Percentiles rank a stretch among this genome's conserved stretches.
phyloP scores from a whole-genome alignment of 2,888 invertebrate genomes.

The Erannis defoliaria region DNA sequence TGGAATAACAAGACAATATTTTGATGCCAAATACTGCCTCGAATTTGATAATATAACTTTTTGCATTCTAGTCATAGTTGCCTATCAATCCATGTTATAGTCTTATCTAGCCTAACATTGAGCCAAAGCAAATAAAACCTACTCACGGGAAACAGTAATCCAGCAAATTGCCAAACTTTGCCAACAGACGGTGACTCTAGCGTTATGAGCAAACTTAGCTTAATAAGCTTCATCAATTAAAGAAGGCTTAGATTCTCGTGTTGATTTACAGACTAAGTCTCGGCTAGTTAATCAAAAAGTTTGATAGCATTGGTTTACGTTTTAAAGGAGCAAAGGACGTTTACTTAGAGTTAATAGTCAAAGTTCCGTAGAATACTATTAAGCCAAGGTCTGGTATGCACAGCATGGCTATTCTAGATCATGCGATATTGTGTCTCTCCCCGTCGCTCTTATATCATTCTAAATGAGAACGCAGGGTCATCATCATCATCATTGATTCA shows the following conservation, averaged over 20 bases:
- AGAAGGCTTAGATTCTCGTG: conserved; percentile 38
- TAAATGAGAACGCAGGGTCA: too few relatives aligned
- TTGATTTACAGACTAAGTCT: conserved; percentile 27
- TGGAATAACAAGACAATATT: too few relatives aligned
- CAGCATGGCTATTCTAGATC: too few relatives aligned
- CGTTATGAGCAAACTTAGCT: conserved; percentile 59
- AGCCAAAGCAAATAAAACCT: conserved; percentile 39
- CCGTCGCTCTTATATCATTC: too few relatives aligned
- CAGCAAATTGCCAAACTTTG: conserved; percentile 51
- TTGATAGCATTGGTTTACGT: neutral
- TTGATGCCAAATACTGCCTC: too few relatives aligned
- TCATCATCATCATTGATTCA: too few relatives aligned
- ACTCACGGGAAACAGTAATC: conserved; percentile 41
- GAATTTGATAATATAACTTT: neutral
- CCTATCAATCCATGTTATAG: neutral
- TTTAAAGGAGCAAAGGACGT: conserved; percentile 2
- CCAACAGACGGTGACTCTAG: conserved; percentile 44
- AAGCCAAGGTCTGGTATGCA: neutral
- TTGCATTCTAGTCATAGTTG: neutral
- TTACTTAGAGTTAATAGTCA: conserved; percentile 5
- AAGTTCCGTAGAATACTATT: conserved; percentile 3
- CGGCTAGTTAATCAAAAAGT: conserved; percentile 14
- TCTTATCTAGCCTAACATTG: conserved; percentile 12
- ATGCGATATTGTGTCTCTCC: too few relatives aligned
- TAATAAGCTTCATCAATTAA: conserved; percentile 52